These are phyloP conservation scores for Arnoldichthys spilopterus DNA, from an alignment of 2,797 vertebrate genomes.

Conservation along the genomic window DNA sequence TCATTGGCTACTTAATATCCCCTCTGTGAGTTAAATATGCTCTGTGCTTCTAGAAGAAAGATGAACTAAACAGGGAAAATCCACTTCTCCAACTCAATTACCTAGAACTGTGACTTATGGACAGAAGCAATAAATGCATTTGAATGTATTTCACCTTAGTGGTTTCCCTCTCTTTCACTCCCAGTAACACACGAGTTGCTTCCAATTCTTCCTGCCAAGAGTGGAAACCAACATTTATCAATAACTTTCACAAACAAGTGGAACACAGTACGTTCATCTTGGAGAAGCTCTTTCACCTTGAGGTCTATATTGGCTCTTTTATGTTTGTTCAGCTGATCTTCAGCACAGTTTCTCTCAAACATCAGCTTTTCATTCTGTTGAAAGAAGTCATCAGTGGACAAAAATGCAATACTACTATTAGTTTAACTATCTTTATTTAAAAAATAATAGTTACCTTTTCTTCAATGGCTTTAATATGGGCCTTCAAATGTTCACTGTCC, in stretches of 20 bases:
- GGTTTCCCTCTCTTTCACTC: conserved; percentile 73
- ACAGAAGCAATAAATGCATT: background rate
- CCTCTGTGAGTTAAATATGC: background rate
- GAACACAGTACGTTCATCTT: conserved; percentile 8
- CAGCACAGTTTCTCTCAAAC: conserved; percentile 70
- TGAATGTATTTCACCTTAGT: conserved; percentile 66
- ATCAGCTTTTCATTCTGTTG: conserved; percentile 76
- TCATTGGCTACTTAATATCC: no score
- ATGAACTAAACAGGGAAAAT: background rate
- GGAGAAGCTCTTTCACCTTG: conserved; percentile 64
- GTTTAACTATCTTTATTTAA: no score
- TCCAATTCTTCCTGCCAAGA: conserved; percentile 72
- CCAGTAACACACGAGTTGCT: conserved; percentile 67
- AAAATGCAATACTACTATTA: no score
- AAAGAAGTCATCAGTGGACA: background rate
- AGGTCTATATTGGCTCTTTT: conserved; percentile 70
- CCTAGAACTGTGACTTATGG: background rate
- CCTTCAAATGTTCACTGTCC: conserved; percentile 73
- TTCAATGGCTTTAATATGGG: conserved; percentile 71
- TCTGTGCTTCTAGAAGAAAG: no score
- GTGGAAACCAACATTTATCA: background rate
- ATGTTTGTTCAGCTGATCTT: conserved; percentile 73
- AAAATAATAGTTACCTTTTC: conserved; percentile 71
- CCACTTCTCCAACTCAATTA: background rate
- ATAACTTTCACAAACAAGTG: background rate